A percentile compares a stretch with the other conserved stretches of the same genome.
phyloP scores from a whole-genome alignment of 1,140 invertebrate genomes.

The Ruditapes philippinarum region DNA sequence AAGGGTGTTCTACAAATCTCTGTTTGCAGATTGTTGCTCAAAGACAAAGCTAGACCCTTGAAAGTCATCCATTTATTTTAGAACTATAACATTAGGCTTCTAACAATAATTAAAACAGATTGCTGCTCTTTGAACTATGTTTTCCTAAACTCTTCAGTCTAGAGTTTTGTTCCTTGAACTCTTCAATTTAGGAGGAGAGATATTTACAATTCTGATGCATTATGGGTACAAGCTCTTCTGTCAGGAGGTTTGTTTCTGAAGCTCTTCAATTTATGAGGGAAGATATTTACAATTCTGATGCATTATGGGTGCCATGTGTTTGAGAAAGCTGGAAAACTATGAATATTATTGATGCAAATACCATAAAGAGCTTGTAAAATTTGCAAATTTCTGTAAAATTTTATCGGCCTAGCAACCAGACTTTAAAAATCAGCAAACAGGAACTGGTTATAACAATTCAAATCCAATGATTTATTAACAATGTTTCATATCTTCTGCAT shows the following conservation, averaged over 20 bases:
- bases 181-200: not conserved
- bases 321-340: not conserved
- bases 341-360: slow-evolving; percentile 26
- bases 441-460: too few species aligned
- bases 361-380: not conserved
- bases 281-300: not conserved
- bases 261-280: not conserved
- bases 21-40: not conserved
- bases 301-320: slow-evolving; percentile 19
- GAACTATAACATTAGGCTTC: not conserved
- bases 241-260: not conserved
- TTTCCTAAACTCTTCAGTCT: not conserved
- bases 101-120: not conserved
- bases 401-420: too few species aligned
- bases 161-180: not conserved
- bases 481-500: too few species aligned
- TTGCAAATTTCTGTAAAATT: too few species aligned
- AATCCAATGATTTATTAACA: too few species aligned
- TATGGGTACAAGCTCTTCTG: slow-evolving; percentile 6
- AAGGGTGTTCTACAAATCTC: too few species aligned
- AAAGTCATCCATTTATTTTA: not conserved
- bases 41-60: not conserved
- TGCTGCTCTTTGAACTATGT: not conserved
- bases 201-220: too few species aligned
- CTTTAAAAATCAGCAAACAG: too few species aligned